Base-by-base conservation (phyloP, 2,888 invertebrate species). In the Pharmacophagus antenor region DNA sequence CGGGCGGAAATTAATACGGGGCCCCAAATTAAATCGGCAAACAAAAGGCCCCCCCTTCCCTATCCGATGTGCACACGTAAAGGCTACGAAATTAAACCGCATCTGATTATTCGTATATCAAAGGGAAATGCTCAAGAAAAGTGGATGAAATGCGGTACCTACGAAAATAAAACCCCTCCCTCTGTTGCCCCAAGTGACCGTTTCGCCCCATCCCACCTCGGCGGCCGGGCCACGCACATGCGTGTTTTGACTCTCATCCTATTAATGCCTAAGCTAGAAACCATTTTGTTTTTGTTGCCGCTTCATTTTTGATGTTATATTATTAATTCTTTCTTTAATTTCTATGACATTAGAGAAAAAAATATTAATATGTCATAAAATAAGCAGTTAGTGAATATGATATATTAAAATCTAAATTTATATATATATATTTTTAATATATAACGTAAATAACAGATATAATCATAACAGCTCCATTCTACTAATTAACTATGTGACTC, bases 201-300 rank as follows among this genome's bases (percentile, higher is more conserved):
- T 58, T 63, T 65, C 52, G 23, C 64, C 71, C 68, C 62, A 17
- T 41, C 52, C 67, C 70, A 70, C 70, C 70, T 63, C 66, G 67
- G 67, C 64, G 70, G 65, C 55, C n/a, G 25, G 59, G 67, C 67
- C 67, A 88, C 88, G 88, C 88, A 88, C 88, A 88, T 88, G 88
- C 88, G 89, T 88, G 77, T 74, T 78, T 74, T 70, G 68, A 70
- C 73, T 73, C 74, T 20, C 42, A 72, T 71, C 76, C 76, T 76
- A 67, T 64, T 73, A 71, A 74, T 77, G 74, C 84, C 84, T 87
- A 88, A 88, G 76, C 83, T 67, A 66, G 73, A 73, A 79, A 81
- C 88, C 88, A 88, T 88, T 88, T 89, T 89, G 88, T 88, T 89
- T 88, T 86, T 70, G 70, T 69, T 67, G 71, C 71, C 67, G 69